A percentile compares a stretch with the other conserved stretches of the same genome.
These are phyloP conservation scores for Psittacula echo DNA, from an alignment of 2,797 vertebrate species.

Conservation along the genomic window DNA sequence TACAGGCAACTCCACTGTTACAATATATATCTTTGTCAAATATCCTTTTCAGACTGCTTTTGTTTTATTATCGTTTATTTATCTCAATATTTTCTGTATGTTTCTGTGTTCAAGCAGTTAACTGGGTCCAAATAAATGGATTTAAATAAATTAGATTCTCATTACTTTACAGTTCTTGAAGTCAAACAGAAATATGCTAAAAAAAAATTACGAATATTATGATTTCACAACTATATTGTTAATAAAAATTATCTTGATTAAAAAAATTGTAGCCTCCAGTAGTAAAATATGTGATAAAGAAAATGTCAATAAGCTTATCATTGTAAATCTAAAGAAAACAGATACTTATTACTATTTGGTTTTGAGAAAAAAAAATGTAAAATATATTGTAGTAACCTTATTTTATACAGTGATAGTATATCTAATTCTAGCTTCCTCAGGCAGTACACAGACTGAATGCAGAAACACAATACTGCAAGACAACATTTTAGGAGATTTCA, in stretches of 20 bases:
- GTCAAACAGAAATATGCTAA: neutral
- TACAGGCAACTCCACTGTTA: neutral
- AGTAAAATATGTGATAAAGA: neutral
- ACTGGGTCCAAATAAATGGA: neutral
- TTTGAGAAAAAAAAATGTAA: neutral
- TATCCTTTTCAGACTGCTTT: neutral
- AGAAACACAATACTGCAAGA: neutral
- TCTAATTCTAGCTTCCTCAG: neutral
- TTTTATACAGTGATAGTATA: neutral
- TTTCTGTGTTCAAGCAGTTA: neutral
- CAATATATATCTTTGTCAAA: neutral
- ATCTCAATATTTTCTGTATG: neutral
- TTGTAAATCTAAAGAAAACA: neutral
- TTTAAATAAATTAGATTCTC: neutral
- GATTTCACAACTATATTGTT: neutral
- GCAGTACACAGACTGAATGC: neutral
- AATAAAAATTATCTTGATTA: neutral
- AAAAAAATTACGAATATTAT: neutral
- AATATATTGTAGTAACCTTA: neutral
- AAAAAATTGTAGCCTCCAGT: neutral
- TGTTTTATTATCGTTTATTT: neutral
- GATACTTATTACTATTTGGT: neutral
- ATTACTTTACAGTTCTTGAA: neutral
- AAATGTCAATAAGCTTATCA: neutral
- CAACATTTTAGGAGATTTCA: neutral